These are phyloP conservation scores for Epirrita christyi DNA, from an alignment of 2,888 invertebrate species.

Conservation along the genomic window DNA sequence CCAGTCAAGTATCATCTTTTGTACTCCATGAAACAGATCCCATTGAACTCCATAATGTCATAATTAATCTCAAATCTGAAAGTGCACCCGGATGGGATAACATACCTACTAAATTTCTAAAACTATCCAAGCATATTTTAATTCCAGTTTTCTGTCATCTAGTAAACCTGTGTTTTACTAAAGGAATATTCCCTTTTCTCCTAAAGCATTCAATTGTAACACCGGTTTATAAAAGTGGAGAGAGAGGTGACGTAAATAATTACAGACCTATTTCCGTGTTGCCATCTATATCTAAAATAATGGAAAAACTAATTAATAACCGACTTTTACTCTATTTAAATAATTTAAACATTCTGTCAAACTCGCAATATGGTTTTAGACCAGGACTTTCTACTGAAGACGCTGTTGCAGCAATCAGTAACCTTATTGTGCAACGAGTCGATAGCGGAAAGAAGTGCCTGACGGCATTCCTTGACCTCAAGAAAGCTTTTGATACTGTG, in stretches of 20 bases:
- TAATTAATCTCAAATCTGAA: slow-evolving; percentile 19
- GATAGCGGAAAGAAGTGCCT: slow-evolving; percentile 7
- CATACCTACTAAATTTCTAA: slow-evolving; percentile 26
- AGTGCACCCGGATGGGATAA: slow-evolving; percentile 31
- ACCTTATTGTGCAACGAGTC: not conserved
- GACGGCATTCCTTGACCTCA: not conserved
- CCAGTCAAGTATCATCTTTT: slow-evolving; percentile 7
- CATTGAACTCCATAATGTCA: slow-evolving; percentile 13
- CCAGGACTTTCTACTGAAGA: slow-evolving; percentile 17
- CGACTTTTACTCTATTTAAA: slow-evolving; percentile 14
- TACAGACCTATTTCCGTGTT: slow-evolving; percentile 34
- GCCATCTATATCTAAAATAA: slow-evolving; percentile 20
- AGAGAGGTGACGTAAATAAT: slow-evolving; percentile 26
- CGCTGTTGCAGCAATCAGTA: slow-evolving; percentile 4
- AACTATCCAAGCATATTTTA: slow-evolving; percentile 11
- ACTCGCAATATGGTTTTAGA: slow-evolving; percentile 23
- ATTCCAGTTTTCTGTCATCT: slow-evolving; percentile 26
- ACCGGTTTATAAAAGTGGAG: slow-evolving; percentile 31
- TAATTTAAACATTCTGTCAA: slow-evolving; percentile 1
- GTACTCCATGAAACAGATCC: slow-evolving; percentile 18
- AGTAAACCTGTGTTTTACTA: slow-evolving; percentile 21
- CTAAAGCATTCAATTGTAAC: slow-evolving; percentile 24
- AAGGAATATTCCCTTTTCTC: slow-evolving; percentile 26
- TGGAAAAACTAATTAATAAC: slow-evolving; percentile 22
- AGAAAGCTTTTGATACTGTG: not conserved